Percentiles rank a stretch among this genome's conserved stretches.
Conservation (phyloP, 2,888 invertebrate genomes). For the Calliphora vomitoria region DNA sequence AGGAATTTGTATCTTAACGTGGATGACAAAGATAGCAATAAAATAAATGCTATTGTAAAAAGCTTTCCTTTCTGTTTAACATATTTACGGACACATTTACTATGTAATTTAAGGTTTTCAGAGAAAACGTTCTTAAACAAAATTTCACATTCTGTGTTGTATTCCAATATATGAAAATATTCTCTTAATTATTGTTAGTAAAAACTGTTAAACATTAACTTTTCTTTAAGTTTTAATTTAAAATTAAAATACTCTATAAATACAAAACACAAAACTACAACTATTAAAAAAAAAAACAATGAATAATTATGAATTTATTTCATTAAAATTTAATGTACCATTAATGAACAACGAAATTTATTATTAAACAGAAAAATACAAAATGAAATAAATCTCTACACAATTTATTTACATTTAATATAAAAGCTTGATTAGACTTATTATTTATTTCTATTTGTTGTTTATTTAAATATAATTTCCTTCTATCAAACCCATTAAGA, state of each 20-base stretch:
- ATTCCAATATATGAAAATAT: too few species aligned
- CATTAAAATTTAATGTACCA: slow-evolving; percentile 54
- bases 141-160: too few species aligned
- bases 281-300: slow-evolving; percentile 47
- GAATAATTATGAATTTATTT: slow-evolving; percentile 59
- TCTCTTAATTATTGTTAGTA: too few species aligned
- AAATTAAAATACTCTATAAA: not conserved
- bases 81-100: too few species aligned
- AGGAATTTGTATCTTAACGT: too few species aligned
- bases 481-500: too few species aligned
- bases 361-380: slow-evolving; percentile 16
- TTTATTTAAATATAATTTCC: not conserved
- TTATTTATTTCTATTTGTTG: not conserved
- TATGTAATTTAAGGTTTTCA: too few species aligned
- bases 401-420: not conserved
- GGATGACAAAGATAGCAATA: too few species aligned
- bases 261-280: not conserved
- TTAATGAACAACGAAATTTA: slow-evolving; percentile 69
- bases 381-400: slow-evolving; percentile 5
- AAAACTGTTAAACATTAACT: not conserved
- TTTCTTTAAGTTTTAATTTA: not conserved
- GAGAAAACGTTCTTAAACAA: too few species aligned
- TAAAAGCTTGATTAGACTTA: not conserved
- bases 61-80: too few species aligned
- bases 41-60: too few species aligned